Evolutionary conservation across 2,888 invertebrate genomes (phyloP).

Genomic region (Microchrysa polita): DNA sequence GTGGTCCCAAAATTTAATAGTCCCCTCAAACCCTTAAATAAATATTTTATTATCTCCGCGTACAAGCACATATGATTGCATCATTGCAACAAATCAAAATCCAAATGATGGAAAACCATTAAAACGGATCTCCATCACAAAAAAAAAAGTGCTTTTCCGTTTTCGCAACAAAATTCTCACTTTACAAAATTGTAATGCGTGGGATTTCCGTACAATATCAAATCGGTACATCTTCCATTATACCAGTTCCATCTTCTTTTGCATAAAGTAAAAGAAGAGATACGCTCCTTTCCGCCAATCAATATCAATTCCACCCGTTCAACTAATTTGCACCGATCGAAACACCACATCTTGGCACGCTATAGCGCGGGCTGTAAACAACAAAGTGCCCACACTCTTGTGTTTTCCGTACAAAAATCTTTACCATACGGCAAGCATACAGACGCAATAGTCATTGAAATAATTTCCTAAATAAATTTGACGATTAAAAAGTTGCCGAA

Average conservation of each 20-base stretch:
- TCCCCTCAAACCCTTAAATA: too few species aligned
- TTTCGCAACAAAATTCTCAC: not conserved
- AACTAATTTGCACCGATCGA: conserved; percentile 12
- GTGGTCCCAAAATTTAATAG: too few species aligned
- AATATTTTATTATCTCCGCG: too few species aligned
- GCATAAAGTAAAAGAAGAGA: too few species aligned
- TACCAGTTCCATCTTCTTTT: conserved; percentile 16
- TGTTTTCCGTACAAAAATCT: too few species aligned
- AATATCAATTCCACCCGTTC: not conserved
- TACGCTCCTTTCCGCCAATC: not conserved
- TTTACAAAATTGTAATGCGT: not conserved
- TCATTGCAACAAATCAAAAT: too few species aligned
- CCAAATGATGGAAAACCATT: not conserved
- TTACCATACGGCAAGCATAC: too few species aligned
- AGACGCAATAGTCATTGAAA: conserved; percentile 13
- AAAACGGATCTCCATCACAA: not conserved
- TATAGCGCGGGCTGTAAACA: not conserved
- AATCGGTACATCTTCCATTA: not conserved
- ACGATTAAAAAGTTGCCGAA: conserved; percentile 5
- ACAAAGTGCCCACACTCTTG: too few species aligned
- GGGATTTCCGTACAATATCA: conserved; percentile 5
- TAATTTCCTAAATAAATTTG: conserved; percentile 16
- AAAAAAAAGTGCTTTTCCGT: not conserved
- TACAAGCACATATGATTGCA: too few species aligned
- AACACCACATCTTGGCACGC: not conserved